These are phyloP conservation scores for Drosophila novamexicana DNA, from an alignment of 1,140 invertebrate genomes.

Conservation along the genomic window DNA sequence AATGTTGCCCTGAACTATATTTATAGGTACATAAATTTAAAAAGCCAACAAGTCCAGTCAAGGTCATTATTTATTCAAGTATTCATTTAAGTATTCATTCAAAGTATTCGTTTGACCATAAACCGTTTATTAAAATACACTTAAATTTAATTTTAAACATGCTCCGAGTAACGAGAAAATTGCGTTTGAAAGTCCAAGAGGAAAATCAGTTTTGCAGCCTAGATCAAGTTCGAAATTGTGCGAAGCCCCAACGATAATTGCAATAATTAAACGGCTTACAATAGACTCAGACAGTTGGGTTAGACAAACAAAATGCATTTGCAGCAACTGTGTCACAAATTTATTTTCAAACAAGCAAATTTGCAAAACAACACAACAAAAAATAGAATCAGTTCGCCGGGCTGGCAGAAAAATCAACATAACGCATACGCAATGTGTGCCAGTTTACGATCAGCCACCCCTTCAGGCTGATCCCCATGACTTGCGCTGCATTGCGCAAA, in stretches of 20 bases:
- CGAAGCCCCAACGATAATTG: conserved; percentile 16
- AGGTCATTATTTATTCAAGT: conserved; percentile 52
- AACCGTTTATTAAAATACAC: conserved; percentile 53
- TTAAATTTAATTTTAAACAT: conserved; percentile 34
- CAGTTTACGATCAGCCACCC: conserved; percentile 36
- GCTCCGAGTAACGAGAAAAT: too few species aligned
- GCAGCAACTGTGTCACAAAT: conserved; percentile 73
- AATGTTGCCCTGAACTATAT: conserved; percentile 71
- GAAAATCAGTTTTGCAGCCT: background rate
- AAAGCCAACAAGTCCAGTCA: conserved; percentile 64
- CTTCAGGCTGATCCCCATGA: conserved; percentile 20
- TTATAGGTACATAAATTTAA: conserved; percentile 73
- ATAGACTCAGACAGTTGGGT: conserved; percentile 30
- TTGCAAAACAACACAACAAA: conserved; percentile 30
- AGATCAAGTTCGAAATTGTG: background rate
- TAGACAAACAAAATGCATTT: conserved; percentile 8
- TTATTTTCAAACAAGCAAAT: conserved; percentile 71
- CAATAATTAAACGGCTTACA: conserved; percentile 53
- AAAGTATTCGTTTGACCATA: conserved; percentile 6
- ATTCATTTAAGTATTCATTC: conserved; percentile 19
- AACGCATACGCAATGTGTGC: conserved; percentile 69
- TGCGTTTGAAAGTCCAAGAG: too few species aligned
- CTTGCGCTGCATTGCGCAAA: background rate
- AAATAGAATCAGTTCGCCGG: conserved; percentile 5
- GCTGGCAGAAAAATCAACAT: conserved; percentile 31